Percentiles rank a stretch among this genome's conserved stretches.
Evolutionary conservation across 1,140 invertebrate genomes (phyloP).

Genomic region (Linepithema humile): DNA sequence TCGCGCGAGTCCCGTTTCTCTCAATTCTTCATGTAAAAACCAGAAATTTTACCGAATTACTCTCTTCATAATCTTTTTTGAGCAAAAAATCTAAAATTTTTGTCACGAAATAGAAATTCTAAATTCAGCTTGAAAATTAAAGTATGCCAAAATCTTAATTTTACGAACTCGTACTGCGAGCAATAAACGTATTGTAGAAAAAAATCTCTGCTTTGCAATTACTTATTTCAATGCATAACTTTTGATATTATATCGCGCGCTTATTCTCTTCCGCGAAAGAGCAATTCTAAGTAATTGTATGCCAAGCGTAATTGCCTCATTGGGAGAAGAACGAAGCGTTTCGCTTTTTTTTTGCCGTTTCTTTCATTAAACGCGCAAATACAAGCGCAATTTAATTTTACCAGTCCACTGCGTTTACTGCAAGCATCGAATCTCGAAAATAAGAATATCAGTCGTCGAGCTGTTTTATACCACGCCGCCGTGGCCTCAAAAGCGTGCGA

Average conservation of each 20-base stretch:
- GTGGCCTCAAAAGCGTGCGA: constrained; percentile 20
- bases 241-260: background rate
- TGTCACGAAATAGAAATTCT: background rate
- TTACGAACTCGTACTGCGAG: background rate
- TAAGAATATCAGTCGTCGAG: constrained; percentile 38
- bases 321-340: background rate
- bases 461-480: background rate
- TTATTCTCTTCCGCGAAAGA: background rate
- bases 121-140: background rate
- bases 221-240: background rate
- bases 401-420: background rate
- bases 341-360: constrained; percentile 6
- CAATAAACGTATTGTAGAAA: background rate
- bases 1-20: background rate
- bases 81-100: background rate
- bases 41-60: background rate
- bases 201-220: background rate
- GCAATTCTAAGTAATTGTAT: constrained; percentile 8
- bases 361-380: background rate
- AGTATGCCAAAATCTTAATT: background rate
- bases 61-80: background rate
- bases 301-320: background rate
- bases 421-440: background rate
- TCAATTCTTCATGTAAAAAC: background rate
- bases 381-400: constrained; percentile 16